Evolutionary conservation across 2,888 invertebrate species (phyloP).

Genomic region (Cyaniris semiargus): DNA sequence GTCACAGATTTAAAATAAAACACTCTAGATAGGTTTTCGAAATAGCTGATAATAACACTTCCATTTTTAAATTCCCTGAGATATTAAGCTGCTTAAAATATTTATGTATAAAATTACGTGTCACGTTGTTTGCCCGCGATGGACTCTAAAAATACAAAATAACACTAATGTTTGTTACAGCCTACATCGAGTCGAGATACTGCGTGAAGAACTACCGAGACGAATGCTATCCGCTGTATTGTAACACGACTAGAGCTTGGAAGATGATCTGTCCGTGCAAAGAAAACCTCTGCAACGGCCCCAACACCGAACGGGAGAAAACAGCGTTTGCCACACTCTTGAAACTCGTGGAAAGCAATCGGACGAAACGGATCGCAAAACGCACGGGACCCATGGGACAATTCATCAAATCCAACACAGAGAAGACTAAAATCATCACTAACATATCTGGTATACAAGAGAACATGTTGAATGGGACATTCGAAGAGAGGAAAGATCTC

Average conservation of each 20-base stretch:
- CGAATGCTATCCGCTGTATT: conserved; percentile 69
- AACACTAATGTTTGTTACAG: conserved; percentile 44
- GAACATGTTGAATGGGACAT: conserved; percentile 36
- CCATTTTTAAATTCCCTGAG: too few relatives aligned
- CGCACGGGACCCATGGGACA: conserved; percentile 39
- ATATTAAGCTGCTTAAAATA: too few relatives aligned
- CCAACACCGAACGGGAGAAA: conserved; percentile 59
- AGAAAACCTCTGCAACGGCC: conserved; percentile 70
- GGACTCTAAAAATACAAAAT: too few relatives aligned
- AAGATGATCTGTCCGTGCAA: conserved; percentile 70
- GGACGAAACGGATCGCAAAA: conserved; percentile 45
- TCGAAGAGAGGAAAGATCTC: conserved; percentile 36
- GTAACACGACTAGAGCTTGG: conserved; percentile 68
- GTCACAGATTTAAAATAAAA: too few relatives aligned
- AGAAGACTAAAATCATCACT: conserved; percentile 42
- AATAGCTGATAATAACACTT: too few relatives aligned
- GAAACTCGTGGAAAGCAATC: conserved; percentile 42
- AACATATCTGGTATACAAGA: conserved; percentile 43
- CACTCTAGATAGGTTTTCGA: too few relatives aligned
- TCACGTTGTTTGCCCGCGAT: too few relatives aligned
- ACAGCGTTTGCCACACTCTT: conserved; percentile 58
- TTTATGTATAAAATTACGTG: too few relatives aligned
- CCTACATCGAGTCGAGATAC: conserved; percentile 65
- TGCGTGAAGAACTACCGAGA: conserved; percentile 73
- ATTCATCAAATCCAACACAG: conserved; percentile 38